Percentiles rank a stretch among this genome's conserved stretches.
phyloP scores from a whole-genome alignment of 2,888 invertebrate genomes.

The Oegoconia quadripuncta region DNA sequence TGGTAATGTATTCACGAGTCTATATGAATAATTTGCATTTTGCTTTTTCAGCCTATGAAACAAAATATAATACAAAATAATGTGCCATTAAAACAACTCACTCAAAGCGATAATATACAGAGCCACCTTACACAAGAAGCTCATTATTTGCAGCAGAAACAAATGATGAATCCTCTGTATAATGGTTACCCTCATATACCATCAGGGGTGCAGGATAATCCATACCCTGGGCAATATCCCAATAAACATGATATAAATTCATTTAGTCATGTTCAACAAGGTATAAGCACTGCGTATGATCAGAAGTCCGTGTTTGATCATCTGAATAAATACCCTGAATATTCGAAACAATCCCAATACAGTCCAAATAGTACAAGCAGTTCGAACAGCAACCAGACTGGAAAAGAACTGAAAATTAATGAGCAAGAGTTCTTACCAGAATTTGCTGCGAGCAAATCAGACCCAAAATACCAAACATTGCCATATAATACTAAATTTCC shows the following conservation, averaged over 20 bases:
- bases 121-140: slow-evolving; percentile 71
- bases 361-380: slow-evolving; percentile 78
- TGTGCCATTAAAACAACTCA: slow-evolving; percentile 75
- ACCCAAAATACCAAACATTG: slow-evolving; percentile 94
- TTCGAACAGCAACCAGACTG: slow-evolving; percentile 70
- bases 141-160: slow-evolving; percentile 76
- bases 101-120: slow-evolving; percentile 71
- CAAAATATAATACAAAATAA: slow-evolving; percentile 73
- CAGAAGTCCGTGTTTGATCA: slow-evolving; percentile 67
- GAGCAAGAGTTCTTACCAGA: slow-evolving; percentile 81
- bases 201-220: slow-evolving; percentile 51
- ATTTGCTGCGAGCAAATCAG: slow-evolving; percentile 89
- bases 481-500: slow-evolving; percentile 94
- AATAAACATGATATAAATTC: slow-evolving; percentile 58
- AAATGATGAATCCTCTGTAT: slow-evolving; percentile 69
- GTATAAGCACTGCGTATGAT: slow-evolving; percentile 69
- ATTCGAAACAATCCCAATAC: slow-evolving; percentile 74
- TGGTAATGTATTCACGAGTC: too few relatives aligned
- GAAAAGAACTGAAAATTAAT: slow-evolving; percentile 70
- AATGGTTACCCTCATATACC: slow-evolving; percentile 62
- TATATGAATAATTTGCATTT: background rate
- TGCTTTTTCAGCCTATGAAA: slow-evolving; percentile 59
- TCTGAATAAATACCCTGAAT: slow-evolving; percentile 70
- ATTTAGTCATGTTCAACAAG: slow-evolving; percentile 68
- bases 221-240: slow-evolving; percentile 62